Conservation (phyloP, 2,113 vertebrate species). For the Oryzias celebensis region DNA sequence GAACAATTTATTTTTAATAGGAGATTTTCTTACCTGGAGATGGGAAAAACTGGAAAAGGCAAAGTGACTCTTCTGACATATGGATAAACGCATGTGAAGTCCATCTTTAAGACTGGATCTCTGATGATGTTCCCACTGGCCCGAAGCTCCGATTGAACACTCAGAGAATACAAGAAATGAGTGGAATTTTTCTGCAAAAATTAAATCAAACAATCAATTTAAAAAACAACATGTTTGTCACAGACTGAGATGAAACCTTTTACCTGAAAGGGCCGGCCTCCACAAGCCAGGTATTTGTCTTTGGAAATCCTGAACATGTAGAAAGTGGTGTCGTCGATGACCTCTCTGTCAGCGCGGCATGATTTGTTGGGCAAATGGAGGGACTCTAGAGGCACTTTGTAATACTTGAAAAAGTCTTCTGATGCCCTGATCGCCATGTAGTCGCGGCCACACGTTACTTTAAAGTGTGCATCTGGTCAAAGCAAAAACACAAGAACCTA, state of each 20-base stretch:
- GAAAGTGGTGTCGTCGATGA: slow-evolving; percentile 42
- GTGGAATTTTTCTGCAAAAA: slow-evolving; percentile 69
- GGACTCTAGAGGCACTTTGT: slow-evolving; percentile 60
- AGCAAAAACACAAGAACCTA: neutral
- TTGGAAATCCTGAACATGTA: slow-evolving; percentile 61
- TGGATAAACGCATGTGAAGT: slow-evolving; percentile 73
- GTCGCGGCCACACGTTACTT: slow-evolving; percentile 64
- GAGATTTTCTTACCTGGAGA: slow-evolving; percentile 57
- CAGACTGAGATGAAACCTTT: too few species aligned
- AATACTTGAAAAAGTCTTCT: slow-evolving; percentile 71
- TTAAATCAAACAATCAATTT: neutral
- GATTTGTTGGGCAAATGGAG: slow-evolving; percentile 68
- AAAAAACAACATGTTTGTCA: neutral
- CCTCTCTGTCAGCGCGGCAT: slow-evolving; percentile 56
- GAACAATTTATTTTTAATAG: too few species aligned
- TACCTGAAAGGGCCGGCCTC: slow-evolving; percentile 66
- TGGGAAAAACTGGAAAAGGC: slow-evolving; percentile 54
- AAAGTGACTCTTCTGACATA: slow-evolving; percentile 67
- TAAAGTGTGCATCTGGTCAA: slow-evolving; percentile 60
- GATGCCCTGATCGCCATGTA: slow-evolving; percentile 58
- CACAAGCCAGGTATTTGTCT: slow-evolving; percentile 64
- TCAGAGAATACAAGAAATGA: slow-evolving; percentile 68
- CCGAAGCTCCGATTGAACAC: slow-evolving; percentile 59
- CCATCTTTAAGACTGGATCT: slow-evolving; percentile 64
- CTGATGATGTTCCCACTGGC: slow-evolving; percentile 65